Evolutionary conservation across 2,797 vertebrate genomes (phyloP).

Genomic region (Tadarida brasiliensis): DNA sequence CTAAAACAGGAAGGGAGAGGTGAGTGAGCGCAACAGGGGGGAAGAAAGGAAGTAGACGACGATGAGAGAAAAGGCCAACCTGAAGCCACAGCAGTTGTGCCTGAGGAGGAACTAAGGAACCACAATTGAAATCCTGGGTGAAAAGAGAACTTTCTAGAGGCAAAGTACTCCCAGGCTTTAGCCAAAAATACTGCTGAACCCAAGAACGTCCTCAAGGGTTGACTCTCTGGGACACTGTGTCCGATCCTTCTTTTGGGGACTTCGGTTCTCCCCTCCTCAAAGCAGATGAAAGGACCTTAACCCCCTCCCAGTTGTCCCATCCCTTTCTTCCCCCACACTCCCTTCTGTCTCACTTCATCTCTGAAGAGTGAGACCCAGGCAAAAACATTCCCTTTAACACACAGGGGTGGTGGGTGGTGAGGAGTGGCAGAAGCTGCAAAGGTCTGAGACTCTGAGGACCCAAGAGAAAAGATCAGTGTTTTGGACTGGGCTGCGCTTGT

Average conservation of each 20-base stretch:
- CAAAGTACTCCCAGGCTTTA: not conserved
- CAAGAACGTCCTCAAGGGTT: not conserved
- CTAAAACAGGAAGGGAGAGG: not conserved
- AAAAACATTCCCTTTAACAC: not conserved
- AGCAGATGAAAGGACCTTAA: not conserved
- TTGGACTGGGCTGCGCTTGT: not conserved
- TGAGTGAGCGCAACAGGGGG: not conserved
- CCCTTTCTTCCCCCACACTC: not conserved
- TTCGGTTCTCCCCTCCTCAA: not conserved
- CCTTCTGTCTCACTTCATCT: not conserved
- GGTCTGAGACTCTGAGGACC: not conserved
- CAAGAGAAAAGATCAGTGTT: not conserved
- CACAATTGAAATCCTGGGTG: not conserved
- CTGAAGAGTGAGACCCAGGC: not conserved
- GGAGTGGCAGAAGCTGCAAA: not conserved
- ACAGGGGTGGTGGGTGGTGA: not conserved
- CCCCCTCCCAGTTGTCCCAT: not conserved
- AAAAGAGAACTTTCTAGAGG: not conserved
- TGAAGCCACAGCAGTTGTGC: not conserved
- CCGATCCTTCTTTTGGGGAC: not conserved
- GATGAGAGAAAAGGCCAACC: not conserved
- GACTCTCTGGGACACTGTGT: accelerated
- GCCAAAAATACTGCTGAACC: not conserved
- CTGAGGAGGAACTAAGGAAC: not conserved
- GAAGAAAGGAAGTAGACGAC: not conserved